phyloP scores from a whole-genome alignment of 30 jellyfish, hydroid and myxozoan genomes.

The Aurelia coerulea region DNA sequence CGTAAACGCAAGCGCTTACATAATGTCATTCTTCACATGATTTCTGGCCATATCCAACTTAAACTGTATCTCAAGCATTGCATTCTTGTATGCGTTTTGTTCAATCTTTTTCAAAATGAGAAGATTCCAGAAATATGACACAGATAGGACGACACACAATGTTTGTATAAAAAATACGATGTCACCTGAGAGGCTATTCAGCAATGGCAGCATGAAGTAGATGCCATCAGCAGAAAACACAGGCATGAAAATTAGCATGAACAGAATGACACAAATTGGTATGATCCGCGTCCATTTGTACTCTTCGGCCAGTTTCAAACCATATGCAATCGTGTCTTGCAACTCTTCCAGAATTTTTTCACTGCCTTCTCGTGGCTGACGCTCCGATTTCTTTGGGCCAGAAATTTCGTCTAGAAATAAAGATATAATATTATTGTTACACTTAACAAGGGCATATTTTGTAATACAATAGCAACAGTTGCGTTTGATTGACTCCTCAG shows the following conservation, averaged over 20 bases:
- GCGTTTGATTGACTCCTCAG: no score
- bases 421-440: no score
- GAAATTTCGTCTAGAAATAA: no score
- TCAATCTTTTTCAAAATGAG: constrained; percentile 60
- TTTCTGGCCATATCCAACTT: constrained; percentile 5
- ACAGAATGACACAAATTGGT: constrained; percentile 42
- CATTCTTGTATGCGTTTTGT: constrained; percentile 37
- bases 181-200: constrained; percentile 51
- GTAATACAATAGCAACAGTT: no score
- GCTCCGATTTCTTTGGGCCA: background rate
- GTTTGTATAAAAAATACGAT: constrained; percentile 65
- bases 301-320: constrained; percentile 56
- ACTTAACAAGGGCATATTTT: no score
- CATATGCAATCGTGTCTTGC: constrained; percentile 47
- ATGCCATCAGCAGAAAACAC: constrained; percentile 61
- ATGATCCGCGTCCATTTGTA: constrained; percentile 58
- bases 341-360: constrained; percentile 15
- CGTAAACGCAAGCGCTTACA: no score
- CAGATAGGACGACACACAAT: constrained; percentile 28
- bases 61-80: constrained; percentile 52
- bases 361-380: background rate
- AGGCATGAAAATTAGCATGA: constrained; percentile 57
- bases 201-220: constrained; percentile 52
- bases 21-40: background rate
- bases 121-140: constrained; percentile 63